Base-by-base conservation (phyloP, 2,797 vertebrate species). In the Allochrocebus solatus region DNA sequence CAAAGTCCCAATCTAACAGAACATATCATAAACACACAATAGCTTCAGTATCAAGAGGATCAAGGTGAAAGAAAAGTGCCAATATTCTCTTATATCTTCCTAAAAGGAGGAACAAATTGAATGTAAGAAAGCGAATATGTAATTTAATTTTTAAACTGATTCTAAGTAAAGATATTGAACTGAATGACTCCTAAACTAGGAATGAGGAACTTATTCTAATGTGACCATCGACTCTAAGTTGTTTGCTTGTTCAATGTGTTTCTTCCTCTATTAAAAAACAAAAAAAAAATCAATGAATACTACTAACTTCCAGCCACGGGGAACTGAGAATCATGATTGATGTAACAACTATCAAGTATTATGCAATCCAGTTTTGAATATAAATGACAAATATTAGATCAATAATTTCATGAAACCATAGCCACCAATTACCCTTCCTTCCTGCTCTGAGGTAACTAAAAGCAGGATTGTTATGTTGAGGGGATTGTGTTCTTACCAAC, bases 111-210 rank as follows among this genome's bases (percentile, higher is more conserved):
- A 81, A 43, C 67, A 61, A 78, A 67, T 59, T 5, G 33, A 94
- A 90, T 80, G 1, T 67, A 17, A 93, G 79, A 91, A 75, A 83
- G 30, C 10, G 14, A 80, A 61, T 30, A 13, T 5, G 16, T 59
- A 80, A 91, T 48, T 93, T 96, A 59, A 81, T 76, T 82, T 96
- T 94, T 89, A 91, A 95, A 78, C 0, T 33, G 80, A 93, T 91
- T 96, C 87, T 88, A 95, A 95, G 92, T 89, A 88, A 81, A 96
- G 50, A 78, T 72, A 92, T 26, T 67, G 67, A 87, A 28, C 26
- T 70, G 28, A 89, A 82, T 39, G 76, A 95, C 81, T 83, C 43
- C n/a, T 24, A 74, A 96, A 85, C 33, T 90, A 91, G 50, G 55
- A 95, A 94, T 59, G 79, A 96, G 16, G 41, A 50, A 95, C 4